A percentile compares a stretch with the other conserved stretches of the same genome.
These are phyloP conservation scores for Arenaria interpres DNA, from an alignment of 2,113 vertebrate genomes.

Conservation along the genomic window DNA sequence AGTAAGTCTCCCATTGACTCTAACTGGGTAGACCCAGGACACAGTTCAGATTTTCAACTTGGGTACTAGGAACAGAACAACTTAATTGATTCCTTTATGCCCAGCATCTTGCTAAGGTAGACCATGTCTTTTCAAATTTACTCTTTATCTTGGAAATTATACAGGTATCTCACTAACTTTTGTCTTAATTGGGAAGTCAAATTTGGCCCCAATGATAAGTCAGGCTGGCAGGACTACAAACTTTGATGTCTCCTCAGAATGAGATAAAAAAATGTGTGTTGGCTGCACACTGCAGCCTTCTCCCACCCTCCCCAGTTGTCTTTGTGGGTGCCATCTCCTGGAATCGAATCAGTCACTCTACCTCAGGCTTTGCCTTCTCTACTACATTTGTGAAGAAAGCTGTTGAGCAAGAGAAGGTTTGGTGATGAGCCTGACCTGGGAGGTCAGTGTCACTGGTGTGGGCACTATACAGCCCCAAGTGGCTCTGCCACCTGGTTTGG, in stretches of 20 bases:
- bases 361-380: neutral
- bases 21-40: neutral
- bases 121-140: neutral
- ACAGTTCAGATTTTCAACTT: neutral
- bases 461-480: accelerated
- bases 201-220: neutral
- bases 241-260: neutral
- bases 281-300: neutral
- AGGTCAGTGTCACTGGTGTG: accelerated
- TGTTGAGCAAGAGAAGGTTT: neutral
- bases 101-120: neutral
- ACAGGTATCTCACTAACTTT: neutral
- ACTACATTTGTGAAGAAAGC: neutral
- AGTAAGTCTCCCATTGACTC: neutral
- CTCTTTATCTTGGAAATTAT: neutral
- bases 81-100: neutral
- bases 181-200: neutral
- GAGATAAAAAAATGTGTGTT: neutral
- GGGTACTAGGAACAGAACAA: neutral
- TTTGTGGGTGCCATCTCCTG: neutral
- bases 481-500: neutral
- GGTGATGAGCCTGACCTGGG: neutral
- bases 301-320: neutral
- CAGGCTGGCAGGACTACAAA: neutral
- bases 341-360: neutral